Conservation (phyloP, 2,888 invertebrate species). For the Nysson spinosus region DNA sequence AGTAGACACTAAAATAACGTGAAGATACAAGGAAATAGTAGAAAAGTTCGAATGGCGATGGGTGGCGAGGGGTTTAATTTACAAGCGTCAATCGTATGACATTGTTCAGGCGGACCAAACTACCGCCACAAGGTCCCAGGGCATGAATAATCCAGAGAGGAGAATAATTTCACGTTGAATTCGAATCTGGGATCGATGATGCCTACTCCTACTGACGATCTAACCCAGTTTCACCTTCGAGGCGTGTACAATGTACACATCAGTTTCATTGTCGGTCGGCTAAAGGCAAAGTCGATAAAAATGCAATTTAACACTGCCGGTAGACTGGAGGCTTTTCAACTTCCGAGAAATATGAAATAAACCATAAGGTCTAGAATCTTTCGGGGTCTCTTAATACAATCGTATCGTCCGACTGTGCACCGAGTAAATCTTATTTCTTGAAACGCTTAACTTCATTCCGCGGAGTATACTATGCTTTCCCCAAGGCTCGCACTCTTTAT, state of each 20-base stretch:
- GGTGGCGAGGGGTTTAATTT: too few relatives aligned
- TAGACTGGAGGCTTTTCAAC: too few relatives aligned
- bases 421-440: too few relatives aligned
- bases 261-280: constrained; percentile 25
- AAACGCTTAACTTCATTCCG: too few relatives aligned
- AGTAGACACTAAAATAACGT: not conserved
- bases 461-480: too few relatives aligned
- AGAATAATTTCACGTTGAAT: constrained; percentile 57
- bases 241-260: constrained; percentile 47
- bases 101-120: constrained; percentile 20
- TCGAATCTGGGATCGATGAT: constrained; percentile 59
- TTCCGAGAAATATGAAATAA: too few relatives aligned
- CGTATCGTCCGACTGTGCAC: too few relatives aligned
- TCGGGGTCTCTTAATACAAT: too few relatives aligned
- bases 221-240: constrained; percentile 59
- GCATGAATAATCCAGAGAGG: constrained; percentile 55
- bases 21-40: not conserved
- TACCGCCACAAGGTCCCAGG: constrained; percentile 6
- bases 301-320: constrained; percentile 53
- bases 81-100: constrained; percentile 32
- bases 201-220: constrained; percentile 55
- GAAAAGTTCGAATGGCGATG: constrained; percentile 8
- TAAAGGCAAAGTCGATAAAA: constrained; percentile 49
- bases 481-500: too few relatives aligned
- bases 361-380: too few relatives aligned